phyloP scores from a whole-genome alignment of 2,888 invertebrate genomes.

The Nymphalis polychloros region DNA sequence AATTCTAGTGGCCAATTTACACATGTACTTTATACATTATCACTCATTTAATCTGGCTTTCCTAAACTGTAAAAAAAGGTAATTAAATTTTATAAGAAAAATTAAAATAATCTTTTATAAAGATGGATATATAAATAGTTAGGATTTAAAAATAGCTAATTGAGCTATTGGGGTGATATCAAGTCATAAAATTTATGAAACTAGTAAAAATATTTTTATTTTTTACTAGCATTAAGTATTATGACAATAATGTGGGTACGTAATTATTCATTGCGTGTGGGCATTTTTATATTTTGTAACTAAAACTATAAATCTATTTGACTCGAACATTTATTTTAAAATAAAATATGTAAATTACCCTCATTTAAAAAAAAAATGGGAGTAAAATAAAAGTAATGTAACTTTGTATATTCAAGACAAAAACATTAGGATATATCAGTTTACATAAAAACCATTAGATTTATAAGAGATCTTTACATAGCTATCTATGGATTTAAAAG shows the following conservation, averaged over 20 bases:
- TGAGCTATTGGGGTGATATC: too few species aligned
- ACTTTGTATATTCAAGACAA: not conserved
- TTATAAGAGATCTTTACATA: not conserved
- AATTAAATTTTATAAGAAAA: too few species aligned
- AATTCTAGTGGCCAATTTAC: not conserved
- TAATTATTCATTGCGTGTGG: not conserved
- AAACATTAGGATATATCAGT: not conserved
- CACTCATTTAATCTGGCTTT: too few species aligned
- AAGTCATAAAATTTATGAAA: too few species aligned
- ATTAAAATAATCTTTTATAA: too few species aligned
- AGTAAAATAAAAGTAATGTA: not conserved
- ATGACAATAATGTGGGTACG: not conserved
- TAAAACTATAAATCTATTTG: not conserved
- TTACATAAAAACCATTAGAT: not conserved
- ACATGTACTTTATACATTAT: not conserved
- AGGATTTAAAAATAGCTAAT: too few species aligned
- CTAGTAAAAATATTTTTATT: too few species aligned
- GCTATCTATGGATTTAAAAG: not conserved
- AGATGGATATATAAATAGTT: too few species aligned
- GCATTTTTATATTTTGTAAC: not conserved
- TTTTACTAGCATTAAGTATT: too few species aligned
- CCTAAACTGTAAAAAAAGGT: too few species aligned
- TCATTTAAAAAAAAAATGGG: not conserved
- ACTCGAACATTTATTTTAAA: not conserved
- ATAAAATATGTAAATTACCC: conserved; percentile 1